A percentile compares a stretch with the other conserved stretches of the same genome.
phyloP scores from a whole-genome alignment of 2,888 invertebrate genomes.

The Volucella bombylans region DNA sequence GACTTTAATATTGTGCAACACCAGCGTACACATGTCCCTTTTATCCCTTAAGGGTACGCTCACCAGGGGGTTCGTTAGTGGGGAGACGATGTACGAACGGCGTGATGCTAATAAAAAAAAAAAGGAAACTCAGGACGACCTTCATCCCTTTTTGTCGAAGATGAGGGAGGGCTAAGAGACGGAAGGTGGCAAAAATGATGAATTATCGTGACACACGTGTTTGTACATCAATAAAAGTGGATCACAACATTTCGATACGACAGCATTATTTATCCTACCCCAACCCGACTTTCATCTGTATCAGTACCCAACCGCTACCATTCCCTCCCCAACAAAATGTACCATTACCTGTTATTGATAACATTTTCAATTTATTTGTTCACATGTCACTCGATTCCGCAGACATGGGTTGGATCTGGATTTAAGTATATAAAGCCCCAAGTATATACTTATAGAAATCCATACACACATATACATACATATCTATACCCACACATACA shows the following conservation, averaged over 20 bases:
- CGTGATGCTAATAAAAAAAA: conserved; percentile 31
- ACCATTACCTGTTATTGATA: conserved; percentile 57
- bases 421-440: neutral
- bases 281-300: neutral
- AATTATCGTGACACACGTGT: conserved; percentile 51
- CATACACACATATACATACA: neutral
- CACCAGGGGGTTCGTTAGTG: conserved; percentile 16
- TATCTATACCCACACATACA: neutral
- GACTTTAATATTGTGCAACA: no score
- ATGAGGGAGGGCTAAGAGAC: neutral
- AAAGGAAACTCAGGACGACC: neutral
- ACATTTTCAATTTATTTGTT: conserved; percentile 64
- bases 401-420: conserved; percentile 3
- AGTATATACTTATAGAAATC: neutral
- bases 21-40: conserved; percentile 16
- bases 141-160: conserved; percentile 21
- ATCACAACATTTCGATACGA: conserved; percentile 50
- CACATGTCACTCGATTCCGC: conserved; percentile 54
- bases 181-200: conserved; percentile 51
- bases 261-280: conserved; percentile 2
- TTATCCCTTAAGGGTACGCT: conserved; percentile 23
- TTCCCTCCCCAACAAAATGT: neutral
- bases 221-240: conserved; percentile 57
- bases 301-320: neutral
- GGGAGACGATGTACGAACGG: neutral